Percentiles rank a stretch among this genome's conserved stretches.
Conservation (phyloP, 2,797 vertebrate species). For the Taenioides sp. region DNA sequence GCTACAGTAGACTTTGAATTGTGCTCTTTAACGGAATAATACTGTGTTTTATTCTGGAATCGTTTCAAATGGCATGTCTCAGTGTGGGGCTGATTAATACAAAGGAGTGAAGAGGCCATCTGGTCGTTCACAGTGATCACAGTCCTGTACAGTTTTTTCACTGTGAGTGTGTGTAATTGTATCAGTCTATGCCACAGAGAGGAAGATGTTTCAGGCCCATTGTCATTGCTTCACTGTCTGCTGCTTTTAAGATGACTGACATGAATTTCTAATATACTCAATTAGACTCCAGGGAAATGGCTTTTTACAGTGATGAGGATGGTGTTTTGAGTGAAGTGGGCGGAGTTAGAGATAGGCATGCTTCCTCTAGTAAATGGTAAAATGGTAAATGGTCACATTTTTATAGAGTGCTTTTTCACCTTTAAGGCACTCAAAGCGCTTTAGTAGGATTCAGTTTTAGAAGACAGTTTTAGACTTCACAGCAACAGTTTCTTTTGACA, state of each 20-base stretch:
- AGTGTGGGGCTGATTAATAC: conserved; percentile 40
- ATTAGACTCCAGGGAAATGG: conserved; percentile 38
- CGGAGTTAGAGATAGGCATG: neutral
- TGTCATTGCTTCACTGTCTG: conserved; percentile 54
- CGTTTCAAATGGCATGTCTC: conserved; percentile 16
- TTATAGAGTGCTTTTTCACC: too few relatives aligned
- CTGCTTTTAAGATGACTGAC: conserved; percentile 53
- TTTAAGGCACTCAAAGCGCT: too few relatives aligned
- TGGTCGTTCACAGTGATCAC: conserved; percentile 30
- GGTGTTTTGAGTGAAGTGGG: neutral
- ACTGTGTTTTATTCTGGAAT: conserved; percentile 20
- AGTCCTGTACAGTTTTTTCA: conserved; percentile 34
- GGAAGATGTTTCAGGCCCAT: conserved; percentile 52
- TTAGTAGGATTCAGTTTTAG: too few relatives aligned
- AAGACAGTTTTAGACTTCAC: neutral
- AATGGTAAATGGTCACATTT: too few relatives aligned
- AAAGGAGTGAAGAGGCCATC: conserved; percentile 41
- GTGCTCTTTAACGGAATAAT: conserved; percentile 23
- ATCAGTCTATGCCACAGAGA: conserved; percentile 37
- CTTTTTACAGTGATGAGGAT: conserved; percentile 29
- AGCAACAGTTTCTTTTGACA: neutral
- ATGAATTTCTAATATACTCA: conserved; percentile 53
- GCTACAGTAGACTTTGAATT: conserved; percentile 1
- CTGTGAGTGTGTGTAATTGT: conserved; percentile 49
- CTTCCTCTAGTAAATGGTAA: neutral